These are phyloP conservation scores for Echeneis naucrates DNA, from an alignment of 2,797 vertebrate species.

Conservation along the genomic window DNA sequence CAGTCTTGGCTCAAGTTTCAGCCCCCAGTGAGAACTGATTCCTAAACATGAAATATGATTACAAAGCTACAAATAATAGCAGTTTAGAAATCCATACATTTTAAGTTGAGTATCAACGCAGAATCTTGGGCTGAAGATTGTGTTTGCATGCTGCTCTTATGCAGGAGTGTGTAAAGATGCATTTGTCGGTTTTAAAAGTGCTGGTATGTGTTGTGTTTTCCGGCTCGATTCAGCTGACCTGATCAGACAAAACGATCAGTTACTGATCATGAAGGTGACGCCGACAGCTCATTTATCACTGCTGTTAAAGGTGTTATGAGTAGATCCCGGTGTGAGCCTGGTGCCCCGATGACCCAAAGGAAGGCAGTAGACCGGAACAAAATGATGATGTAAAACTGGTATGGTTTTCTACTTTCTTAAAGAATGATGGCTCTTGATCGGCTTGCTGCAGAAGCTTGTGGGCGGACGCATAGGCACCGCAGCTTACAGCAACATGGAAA, in stretches of 20 bases:
- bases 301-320: too few relatives aligned
- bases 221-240: background rate
- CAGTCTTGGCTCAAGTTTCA: too few relatives aligned
- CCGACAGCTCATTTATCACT: background rate
- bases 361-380: background rate
- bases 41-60: background rate
- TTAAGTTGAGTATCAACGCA: too few relatives aligned
- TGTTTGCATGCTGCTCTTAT: too few relatives aligned
- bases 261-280: background rate
- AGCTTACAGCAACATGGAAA: slow-evolving; percentile 73
- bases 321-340: too few relatives aligned
- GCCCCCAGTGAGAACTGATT: too few relatives aligned
- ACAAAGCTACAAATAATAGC: too few relatives aligned
- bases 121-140: too few relatives aligned
- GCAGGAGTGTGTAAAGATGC: background rate
- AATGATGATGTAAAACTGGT: slow-evolving; percentile 48
- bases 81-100: too few relatives aligned
- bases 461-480: slow-evolving; percentile 58
- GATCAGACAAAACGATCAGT: background rate
- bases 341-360: background rate
- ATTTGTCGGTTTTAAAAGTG: background rate
- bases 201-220: background rate
- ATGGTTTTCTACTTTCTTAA: slow-evolving; percentile 17
- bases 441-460: slow-evolving; percentile 51
- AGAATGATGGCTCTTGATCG: slow-evolving; percentile 41